Conservation (phyloP, 1,140 invertebrate genomes). For the Pantala flavescens region DNA sequence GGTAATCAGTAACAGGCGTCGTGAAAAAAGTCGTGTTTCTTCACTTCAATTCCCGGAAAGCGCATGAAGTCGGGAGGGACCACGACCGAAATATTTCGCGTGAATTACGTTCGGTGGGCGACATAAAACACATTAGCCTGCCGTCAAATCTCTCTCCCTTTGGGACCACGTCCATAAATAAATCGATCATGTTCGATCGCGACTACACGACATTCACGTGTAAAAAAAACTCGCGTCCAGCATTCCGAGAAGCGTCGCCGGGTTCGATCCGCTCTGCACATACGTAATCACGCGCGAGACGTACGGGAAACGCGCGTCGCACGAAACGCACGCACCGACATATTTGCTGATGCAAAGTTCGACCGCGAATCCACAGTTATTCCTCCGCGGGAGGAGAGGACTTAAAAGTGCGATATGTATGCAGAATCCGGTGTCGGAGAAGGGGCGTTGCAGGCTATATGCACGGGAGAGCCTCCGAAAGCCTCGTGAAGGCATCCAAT, state of each 20-base stretch:
- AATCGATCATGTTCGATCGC: too few species aligned
- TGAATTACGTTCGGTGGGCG: too few species aligned
- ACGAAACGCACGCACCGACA: neutral
- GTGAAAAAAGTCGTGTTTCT: too few species aligned
- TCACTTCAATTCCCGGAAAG: too few species aligned
- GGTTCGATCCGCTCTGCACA: neutral
- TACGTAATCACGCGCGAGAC: neutral
- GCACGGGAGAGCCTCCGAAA: neutral
- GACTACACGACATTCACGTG: neutral
- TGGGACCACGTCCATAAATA: too few species aligned
- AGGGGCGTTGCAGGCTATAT: neutral
- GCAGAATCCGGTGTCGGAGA: neutral
- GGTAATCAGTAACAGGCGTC: too few species aligned
- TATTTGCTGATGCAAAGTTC: conserved; percentile 6
- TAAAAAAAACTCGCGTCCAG: neutral
- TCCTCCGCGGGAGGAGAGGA: neutral
- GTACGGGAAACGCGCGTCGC: neutral
- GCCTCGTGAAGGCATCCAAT: too few species aligned
- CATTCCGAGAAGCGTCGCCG: neutral
- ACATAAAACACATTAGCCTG: too few species aligned
- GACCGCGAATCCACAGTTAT: neutral
- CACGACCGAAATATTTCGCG: too few species aligned
- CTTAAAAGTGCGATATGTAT: neutral
- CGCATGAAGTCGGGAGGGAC: too few species aligned
- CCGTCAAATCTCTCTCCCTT: too few species aligned